Conservation (phyloP, 2,797 vertebrate species). For the Mus caroli region DNA sequence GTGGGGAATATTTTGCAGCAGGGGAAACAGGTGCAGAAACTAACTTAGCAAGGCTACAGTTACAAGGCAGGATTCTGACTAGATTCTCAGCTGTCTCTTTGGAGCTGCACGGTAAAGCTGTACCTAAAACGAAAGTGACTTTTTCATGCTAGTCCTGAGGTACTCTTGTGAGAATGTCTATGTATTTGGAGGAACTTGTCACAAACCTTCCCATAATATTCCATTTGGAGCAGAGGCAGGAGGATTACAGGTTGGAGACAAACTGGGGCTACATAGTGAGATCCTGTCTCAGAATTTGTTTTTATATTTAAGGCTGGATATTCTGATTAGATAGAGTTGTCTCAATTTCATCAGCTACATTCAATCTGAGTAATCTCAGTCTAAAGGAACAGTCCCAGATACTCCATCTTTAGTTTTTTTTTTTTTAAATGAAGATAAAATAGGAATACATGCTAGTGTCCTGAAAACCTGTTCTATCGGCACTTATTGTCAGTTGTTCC, state of each 20-base stretch:
- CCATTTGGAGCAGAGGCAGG: neutral
- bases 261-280: neutral
- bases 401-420: neutral
- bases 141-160: neutral
- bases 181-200: neutral
- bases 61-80: neutral
- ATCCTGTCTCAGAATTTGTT: neutral
- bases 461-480: neutral
- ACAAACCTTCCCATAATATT: neutral
- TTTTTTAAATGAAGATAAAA: neutral
- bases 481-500: neutral
- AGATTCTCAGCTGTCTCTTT: neutral
- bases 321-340: neutral
- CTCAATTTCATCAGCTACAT: neutral
- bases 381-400: neutral
- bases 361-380: neutral
- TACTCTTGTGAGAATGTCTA: neutral
- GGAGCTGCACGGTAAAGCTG: neutral
- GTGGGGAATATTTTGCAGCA: neutral
- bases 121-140: neutral
- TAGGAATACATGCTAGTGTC: neutral
- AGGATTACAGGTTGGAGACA: neutral
- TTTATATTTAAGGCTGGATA: slow-evolving; percentile 28
- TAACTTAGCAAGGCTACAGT: neutral
- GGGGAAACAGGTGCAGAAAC: neutral